Evolutionary conservation across 2,888 invertebrate genomes (phyloP).

Genomic region (Leptopterna dolabrata): DNA sequence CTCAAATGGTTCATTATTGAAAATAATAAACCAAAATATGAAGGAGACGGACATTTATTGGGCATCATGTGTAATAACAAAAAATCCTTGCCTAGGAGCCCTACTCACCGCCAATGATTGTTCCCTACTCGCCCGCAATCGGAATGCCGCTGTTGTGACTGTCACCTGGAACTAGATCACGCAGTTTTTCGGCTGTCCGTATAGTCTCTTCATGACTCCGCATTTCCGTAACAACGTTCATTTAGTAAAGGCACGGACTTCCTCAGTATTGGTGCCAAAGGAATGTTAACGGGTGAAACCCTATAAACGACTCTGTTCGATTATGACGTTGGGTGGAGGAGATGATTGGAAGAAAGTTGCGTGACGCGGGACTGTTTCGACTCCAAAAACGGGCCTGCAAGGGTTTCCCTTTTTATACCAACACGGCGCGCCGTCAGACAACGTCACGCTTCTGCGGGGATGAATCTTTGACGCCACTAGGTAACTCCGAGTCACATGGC

Average conservation of each 20-base stretch:
- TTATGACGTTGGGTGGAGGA: constrained; percentile 32
- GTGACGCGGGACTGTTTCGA: constrained; percentile 18
- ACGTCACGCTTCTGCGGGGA: not conserved
- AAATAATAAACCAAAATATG: too few species aligned
- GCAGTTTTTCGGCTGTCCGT: not conserved
- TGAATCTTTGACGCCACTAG: not conserved
- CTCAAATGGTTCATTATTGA: too few species aligned
- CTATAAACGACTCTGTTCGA: constrained; percentile 1
- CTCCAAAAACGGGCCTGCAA: not conserved
- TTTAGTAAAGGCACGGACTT: not conserved
- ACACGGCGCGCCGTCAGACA: not conserved
- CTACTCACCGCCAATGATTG: too few species aligned
- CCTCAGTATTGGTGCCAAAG: not conserved
- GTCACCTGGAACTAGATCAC: too few species aligned
- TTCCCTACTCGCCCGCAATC: too few species aligned
- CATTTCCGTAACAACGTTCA: not conserved
- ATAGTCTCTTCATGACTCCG: not conserved
- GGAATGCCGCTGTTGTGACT: too few species aligned
- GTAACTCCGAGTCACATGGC: too few species aligned
- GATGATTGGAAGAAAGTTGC: constrained; percentile 39
- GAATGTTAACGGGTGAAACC: constrained; percentile 28
- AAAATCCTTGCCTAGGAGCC: too few species aligned
- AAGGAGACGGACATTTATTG: too few species aligned
- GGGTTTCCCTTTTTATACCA: not conserved
- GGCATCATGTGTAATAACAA: too few species aligned